phyloP scores from a whole-genome alignment of 2,888 invertebrate genomes.

The Coenonympha arcania region DNA sequence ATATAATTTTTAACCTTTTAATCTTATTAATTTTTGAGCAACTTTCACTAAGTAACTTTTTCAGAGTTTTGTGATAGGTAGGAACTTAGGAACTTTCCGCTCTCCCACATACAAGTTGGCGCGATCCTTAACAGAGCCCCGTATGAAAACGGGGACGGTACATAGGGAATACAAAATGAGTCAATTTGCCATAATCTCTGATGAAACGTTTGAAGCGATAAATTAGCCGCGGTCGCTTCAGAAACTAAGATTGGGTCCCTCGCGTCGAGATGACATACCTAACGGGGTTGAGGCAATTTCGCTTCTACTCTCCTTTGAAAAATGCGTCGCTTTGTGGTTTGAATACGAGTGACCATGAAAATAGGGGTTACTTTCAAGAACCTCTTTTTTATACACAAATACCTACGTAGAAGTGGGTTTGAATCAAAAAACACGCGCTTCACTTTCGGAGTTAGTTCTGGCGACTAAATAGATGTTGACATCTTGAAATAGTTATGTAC shows the following conservation, averaged over 20 bases:
- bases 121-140: conserved; percentile 21
- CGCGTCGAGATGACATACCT: conserved; percentile 15
- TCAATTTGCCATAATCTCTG: conserved; percentile 57
- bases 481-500: no score
- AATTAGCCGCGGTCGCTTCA: conserved; percentile 19
- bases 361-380: not conserved
- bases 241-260: conserved; percentile 22
- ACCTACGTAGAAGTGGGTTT: no score
- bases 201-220: conserved; percentile 27
- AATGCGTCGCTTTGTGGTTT: conserved; percentile 3
- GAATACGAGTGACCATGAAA: conserved; percentile 12
- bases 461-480: no score
- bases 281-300: conserved; percentile 18
- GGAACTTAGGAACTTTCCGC: no score
- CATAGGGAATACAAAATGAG: conserved; percentile 69
- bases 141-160: conserved; percentile 33
- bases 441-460: no score
- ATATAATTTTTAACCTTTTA: no score
- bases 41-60: no score
- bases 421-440: no score
- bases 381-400: no score
- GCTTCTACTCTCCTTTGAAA: conserved; percentile 5
- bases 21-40: no score
- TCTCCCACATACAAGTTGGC: not conserved
- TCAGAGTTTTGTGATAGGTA: no score